Percentiles rank a stretch among this genome's conserved stretches.
Evolutionary conservation across 2,888 invertebrate genomes (phyloP).

Genomic region (Anoplius nigerrimus): DNA sequence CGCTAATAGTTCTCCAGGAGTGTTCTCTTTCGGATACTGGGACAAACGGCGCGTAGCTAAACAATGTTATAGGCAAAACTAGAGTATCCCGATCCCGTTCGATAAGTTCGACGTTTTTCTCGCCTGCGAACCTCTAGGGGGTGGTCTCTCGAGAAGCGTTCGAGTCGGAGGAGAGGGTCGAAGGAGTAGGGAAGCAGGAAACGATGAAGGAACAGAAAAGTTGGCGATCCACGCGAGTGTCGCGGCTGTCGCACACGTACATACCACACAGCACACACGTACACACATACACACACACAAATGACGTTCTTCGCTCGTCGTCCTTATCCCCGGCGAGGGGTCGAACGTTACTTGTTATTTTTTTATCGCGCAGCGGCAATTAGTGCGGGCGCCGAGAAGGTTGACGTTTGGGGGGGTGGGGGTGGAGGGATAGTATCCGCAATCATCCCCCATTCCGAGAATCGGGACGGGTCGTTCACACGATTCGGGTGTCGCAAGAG

Average conservation of each 20-base stretch:
- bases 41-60: constrained; percentile 8
- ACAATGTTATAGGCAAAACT: constrained; percentile 42
- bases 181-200: no score
- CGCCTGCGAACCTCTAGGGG: constrained; percentile 35
- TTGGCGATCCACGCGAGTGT: background rate
- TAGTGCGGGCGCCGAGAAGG: constrained; percentile 14
- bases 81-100: constrained; percentile 57
- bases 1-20: constrained; percentile 32
- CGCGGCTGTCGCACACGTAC: background rate
- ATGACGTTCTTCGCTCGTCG: constrained; percentile 33
- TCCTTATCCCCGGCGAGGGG: constrained; percentile 8
- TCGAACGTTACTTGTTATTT: constrained; percentile 43
- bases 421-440: no score
- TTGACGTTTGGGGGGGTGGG: no score
- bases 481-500: constrained; percentile 27
- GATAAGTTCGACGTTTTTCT: constrained; percentile 57
- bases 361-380: constrained; percentile 35
- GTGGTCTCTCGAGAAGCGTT: background rate
- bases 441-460: no score
- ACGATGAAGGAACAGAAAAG: background rate
- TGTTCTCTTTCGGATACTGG: constrained; percentile 26
- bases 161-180: background rate
- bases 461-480: constrained; percentile 20
- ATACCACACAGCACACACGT: constrained; percentile 4
- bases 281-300: background rate